Conservation (phyloP, 2,797 vertebrate species). For the Erethizon dorsatum region DNA sequence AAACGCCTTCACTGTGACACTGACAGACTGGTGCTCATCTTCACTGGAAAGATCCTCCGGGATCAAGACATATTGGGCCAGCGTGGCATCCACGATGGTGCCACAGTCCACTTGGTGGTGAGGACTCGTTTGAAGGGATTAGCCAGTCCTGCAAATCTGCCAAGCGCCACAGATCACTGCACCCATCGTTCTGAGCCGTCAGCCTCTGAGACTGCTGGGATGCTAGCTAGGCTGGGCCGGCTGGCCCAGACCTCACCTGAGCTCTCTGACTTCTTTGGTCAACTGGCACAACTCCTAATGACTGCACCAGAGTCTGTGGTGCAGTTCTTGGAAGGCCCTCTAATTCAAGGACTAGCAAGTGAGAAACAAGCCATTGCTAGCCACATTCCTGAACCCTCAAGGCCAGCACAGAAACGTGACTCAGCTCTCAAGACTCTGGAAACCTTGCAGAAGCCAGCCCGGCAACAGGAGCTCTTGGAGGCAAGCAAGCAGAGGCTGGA, state of each 20-base stretch:
- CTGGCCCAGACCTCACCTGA: slow-evolving; percentile 65
- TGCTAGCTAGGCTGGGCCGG: not conserved
- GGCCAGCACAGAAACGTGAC: slow-evolving; percentile 42
- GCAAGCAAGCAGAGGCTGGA: not conserved
- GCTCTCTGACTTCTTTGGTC: slow-evolving; percentile 73
- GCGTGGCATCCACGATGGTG: slow-evolving; percentile 80
- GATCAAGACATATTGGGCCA: slow-evolving; percentile 84
- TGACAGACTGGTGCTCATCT: slow-evolving; percentile 83
- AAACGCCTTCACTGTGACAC: slow-evolving; percentile 74
- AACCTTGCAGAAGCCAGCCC: slow-evolving; percentile 46
- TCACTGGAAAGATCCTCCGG: slow-evolving; percentile 82
- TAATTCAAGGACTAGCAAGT: slow-evolving; percentile 65
- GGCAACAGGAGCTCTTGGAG: not conserved
- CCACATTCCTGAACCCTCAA: slow-evolving; percentile 57
- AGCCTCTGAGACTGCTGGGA: not conserved
- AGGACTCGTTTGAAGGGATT: slow-evolving; percentile 16
- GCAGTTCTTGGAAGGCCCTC: slow-evolving; percentile 72
- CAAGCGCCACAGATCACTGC: not conserved
- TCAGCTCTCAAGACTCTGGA: slow-evolving; percentile 46
- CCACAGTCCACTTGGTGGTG: slow-evolving; percentile 80
- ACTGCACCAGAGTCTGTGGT: slow-evolving; percentile 29
- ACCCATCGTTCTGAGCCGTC: not conserved
- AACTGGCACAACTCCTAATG: slow-evolving; percentile 66
- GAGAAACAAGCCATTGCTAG: slow-evolving; percentile 65
- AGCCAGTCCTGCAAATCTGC: not conserved